Evolutionary conservation across 2,888 invertebrate genomes (phyloP).

Genomic region (Dromius quadrimaculatus): DNA sequence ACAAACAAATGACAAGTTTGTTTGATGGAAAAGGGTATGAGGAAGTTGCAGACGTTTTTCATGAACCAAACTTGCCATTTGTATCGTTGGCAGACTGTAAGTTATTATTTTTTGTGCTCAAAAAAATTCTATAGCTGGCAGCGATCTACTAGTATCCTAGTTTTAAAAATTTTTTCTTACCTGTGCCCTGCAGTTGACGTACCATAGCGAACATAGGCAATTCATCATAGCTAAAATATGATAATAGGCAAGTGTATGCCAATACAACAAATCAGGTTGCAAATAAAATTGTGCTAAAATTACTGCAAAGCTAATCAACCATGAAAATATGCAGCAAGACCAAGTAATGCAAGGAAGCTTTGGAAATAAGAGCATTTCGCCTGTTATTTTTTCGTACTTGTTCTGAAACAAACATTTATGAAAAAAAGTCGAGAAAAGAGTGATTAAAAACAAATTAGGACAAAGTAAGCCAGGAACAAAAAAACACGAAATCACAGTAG

Average conservation of each 20-base stretch:
- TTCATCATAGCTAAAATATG: conserved; percentile 82
- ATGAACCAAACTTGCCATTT: no score
- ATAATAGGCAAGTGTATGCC: conserved; percentile 81
- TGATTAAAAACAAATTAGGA: no score
- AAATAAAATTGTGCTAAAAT: conserved; percentile 78
- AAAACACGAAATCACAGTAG: no score
- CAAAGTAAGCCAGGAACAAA: no score
- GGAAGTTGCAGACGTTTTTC: no score
- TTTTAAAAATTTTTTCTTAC: conserved; percentile 54
- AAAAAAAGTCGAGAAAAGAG: no score
- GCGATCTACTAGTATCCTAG: no score
- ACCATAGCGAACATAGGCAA: conserved; percentile 79
- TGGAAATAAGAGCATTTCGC: conserved; percentile 75
- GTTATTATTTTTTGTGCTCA: no score
- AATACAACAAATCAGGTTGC: conserved; percentile 78
- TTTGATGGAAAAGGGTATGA: no score
- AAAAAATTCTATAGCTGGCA: no score
- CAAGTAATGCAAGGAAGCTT: conserved; percentile 75
- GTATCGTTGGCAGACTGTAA: no score
- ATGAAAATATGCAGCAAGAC: conserved; percentile 75
- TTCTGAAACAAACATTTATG: conserved; percentile 68
- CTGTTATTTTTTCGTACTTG: conserved; percentile 73
- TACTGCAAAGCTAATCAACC: conserved; percentile 74
- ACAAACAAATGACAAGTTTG: neutral
- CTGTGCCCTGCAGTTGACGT: conserved; percentile 64